Evolutionary conservation across 2,888 invertebrate genomes (phyloP), one percentile per base, ranked within the genome.

Genomic region (Caenorhabditis becei): DNA sequence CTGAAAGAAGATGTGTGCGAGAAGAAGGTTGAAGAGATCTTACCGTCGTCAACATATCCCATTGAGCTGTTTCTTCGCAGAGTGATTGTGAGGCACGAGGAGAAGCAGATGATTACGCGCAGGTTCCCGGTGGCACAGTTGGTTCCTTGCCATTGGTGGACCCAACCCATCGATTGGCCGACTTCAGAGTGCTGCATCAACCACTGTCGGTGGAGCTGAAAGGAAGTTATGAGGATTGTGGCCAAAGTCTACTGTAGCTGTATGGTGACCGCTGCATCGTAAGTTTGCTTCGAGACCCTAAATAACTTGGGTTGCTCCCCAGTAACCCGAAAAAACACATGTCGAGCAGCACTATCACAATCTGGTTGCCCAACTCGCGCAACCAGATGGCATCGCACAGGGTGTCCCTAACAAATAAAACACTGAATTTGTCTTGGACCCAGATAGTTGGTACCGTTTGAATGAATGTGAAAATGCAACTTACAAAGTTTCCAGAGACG

Each of bases 401-500:
- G n/a, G n/a, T n/a, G n/a, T n/a, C n/a, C n/a, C n/a, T n/a, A n/a
- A n/a, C n/a, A n/a, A n/a, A n/a, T n/a, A n/a, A n/a, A n/a, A n/a
- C n/a, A n/a, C n/a, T n/a, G n/a, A n/a, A n/a, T n/a, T n/a, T n/a
- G n/a, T n/a, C n/a, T n/a, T n/a, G n/a, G n/a, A n/a, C n/a, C n/a
- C n/a, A n/a, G n/a, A n/a, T n/a, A n/a, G n/a, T n/a, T n/a, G n/a
- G 35, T 7, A 20, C 11, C 20, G 2, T 37, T 5, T 20, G 18
- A 44, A 11, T 23, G n/a, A 2, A 49, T 1, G 18, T 26, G 23
- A 1, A 8, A 58, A 37, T 18, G 26, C 2, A 51, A 71, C 71
- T 62, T 18, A 71, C 71, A 23, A 53, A 71, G 20, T 71, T n/a
- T 18, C 71, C 71, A 32, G 71, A 32, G 8, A 71, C 62, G 32